Conservation (phyloP, 2,113 vertebrate species). For the Zapus hudsonius region DNA sequence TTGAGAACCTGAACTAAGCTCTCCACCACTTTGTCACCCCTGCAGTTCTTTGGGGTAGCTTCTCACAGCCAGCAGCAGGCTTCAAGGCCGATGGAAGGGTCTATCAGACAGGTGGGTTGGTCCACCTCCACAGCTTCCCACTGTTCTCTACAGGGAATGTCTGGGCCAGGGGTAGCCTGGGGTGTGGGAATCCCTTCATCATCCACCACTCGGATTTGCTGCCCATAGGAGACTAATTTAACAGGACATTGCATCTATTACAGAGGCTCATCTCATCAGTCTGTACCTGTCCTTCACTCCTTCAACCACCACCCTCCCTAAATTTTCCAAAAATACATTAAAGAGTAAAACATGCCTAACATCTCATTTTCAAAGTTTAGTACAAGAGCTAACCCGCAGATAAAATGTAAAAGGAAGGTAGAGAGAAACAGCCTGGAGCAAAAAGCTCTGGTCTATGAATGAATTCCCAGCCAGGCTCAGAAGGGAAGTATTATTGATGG, state of each 20-base stretch:
- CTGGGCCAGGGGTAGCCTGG: fast-evolving
- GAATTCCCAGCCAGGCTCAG: not conserved
- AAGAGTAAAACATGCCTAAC: not conserved
- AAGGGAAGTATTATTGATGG: fast-evolving
- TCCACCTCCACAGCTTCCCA: not conserved
- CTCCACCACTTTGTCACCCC: no score
- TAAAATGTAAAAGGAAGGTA: not conserved
- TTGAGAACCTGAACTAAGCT: not conserved
- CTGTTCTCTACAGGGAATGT: fast-evolving
- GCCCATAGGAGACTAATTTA: not conserved
- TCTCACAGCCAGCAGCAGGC: constrained; percentile 2
- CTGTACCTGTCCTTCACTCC: not conserved
- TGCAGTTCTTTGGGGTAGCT: not conserved
- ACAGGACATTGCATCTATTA: not conserved
- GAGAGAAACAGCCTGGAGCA: not conserved
- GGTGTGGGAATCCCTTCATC: not conserved
- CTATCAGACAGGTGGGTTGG: not conserved
- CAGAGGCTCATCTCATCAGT: not conserved
- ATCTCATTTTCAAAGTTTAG: constrained; percentile 45
- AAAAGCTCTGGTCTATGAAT: constrained; percentile 1
- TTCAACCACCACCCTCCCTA: not conserved
- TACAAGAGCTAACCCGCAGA: not conserved
- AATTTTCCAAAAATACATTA: constrained; percentile 44
- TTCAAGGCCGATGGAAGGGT: not conserved
- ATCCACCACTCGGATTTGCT: not conserved